Percentiles rank a stretch among this genome's conserved stretches.
Evolutionary conservation across 2,888 invertebrate genomes (phyloP).

Genomic region (Azorinus chamasolen): DNA sequence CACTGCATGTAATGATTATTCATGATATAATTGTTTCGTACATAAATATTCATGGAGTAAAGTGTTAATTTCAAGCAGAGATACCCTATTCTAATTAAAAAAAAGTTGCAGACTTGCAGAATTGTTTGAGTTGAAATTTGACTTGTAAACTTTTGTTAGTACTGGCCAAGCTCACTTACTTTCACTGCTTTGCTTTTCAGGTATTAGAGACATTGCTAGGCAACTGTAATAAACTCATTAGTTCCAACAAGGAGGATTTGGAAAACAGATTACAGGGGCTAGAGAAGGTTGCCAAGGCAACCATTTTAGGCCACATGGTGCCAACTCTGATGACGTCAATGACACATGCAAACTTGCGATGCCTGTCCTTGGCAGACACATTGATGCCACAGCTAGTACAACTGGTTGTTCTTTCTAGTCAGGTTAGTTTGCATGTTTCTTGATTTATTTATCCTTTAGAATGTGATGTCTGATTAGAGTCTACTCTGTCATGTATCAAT

Average conservation of each 20-base stretch:
- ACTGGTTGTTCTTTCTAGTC: conserved; percentile 83
- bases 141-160: too few relatives aligned
- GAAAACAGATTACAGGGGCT: conserved; percentile 81
- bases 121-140: too few relatives aligned
- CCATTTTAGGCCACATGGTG: conserved; percentile 84
- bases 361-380: conserved; percentile 79
- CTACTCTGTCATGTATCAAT: not conserved
- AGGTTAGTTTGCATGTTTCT: conserved; percentile 70
- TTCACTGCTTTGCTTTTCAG: conserved; percentile 71
- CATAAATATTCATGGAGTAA: too few relatives aligned
- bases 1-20: too few relatives aligned
- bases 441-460: not conserved
- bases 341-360: conserved; percentile 82
- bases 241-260: conserved; percentile 73
- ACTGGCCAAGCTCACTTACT: too few relatives aligned
- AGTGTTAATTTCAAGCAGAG: too few relatives aligned
- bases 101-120: too few relatives aligned
- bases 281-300: conserved; percentile 84
- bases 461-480: too few relatives aligned
- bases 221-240: conserved; percentile 78
- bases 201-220: conserved; percentile 83
- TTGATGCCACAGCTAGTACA: conserved; percentile 84
- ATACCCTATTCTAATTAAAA: too few relatives aligned
- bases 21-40: too few relatives aligned
- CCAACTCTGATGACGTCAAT: conserved; percentile 83